Evolutionary conservation across 1,140 invertebrate species (phyloP), one percentile per base, ranked within the genome.

Genomic region (Colletes gigas): DNA sequence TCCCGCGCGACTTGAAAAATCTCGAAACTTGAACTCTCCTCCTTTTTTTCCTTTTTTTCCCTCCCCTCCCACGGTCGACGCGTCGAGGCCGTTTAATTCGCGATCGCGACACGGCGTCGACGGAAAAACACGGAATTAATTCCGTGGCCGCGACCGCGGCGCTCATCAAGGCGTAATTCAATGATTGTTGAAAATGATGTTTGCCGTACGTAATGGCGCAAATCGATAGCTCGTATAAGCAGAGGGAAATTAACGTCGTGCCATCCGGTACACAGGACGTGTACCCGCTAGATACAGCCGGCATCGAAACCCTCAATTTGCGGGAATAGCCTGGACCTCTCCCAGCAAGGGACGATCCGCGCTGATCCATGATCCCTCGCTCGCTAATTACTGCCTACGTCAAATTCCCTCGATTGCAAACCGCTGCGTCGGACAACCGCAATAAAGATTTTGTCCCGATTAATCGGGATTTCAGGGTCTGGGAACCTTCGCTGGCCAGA

Each of bases 271-370:
- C 62, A 76, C 62, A 68, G 78, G 30, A 81, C 78, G 78, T 68
- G 65, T 68, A 68, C 50, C n/a, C n/a, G 72, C 21, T 81, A 68
- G 72, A 81, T 76, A 73, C 77, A 79, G 44, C 72, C 62, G 63
- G 78, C 55, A 81, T 81, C 78, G 71, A 81, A 79, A 79, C 71
- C 78, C 72, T 76, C 78, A 81, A 81, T 81, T 81, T 81, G 78
- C 78, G 78, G 65, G 63, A 54, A 81, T 76, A 75, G 63, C 63
- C 71, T 19, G 62, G 63, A 30, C 55, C 63, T 68, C 78, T 41
- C 52, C 4, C 72, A 21, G 50, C 77, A 54, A 73, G 72, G 63
- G 78, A 76, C 78, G 63, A 76, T n/a, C 21, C 54, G 63, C 72
- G 41, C 30, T 55, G 62, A 60, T 54, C 54, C 71, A 15, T 68